Conservation (phyloP, 2,113 vertebrate genomes). For the Phyllopteryx taeniolatus region DNA sequence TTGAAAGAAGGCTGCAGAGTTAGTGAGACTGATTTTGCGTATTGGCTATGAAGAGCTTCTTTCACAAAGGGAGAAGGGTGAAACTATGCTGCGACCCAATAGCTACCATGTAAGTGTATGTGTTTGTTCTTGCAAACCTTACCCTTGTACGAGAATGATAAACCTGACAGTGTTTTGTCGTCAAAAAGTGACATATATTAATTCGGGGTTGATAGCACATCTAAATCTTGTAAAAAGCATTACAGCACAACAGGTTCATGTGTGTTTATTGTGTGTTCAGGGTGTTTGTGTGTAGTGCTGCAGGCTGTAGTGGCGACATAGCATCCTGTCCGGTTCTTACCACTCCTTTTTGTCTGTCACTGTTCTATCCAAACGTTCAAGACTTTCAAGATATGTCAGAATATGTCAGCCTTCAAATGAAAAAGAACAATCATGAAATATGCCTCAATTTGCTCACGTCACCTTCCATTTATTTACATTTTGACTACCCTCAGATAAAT, state of each 20-base stretch:
- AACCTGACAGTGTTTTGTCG: neutral
- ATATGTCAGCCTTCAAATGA: neutral
- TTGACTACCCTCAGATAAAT: too few species aligned
- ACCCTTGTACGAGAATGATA: neutral
- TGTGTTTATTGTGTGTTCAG: conserved; percentile 16
- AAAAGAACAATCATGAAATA: neutral
- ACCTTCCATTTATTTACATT: neutral
- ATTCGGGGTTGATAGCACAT: neutral
- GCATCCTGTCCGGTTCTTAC: conserved; percentile 9
- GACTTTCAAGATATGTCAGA: neutral
- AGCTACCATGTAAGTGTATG: conserved; percentile 64
- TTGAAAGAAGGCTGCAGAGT: conserved; percentile 4
- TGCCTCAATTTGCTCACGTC: neutral
- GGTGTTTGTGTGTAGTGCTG: conserved; percentile 20
- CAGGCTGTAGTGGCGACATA: conserved; percentile 23
- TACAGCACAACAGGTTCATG: neutral
- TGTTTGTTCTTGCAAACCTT: neutral
- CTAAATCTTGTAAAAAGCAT: neutral
- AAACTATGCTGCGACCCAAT: conserved; percentile 56
- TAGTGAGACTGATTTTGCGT: neutral
- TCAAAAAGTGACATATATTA: neutral
- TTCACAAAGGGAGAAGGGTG: conserved; percentile 5
- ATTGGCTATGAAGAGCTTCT: conserved; percentile 36
- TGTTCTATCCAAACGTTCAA: neutral
- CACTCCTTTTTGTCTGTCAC: conserved; percentile 11